Evolutionary conservation across 2,888 invertebrate genomes (phyloP).

Genomic region (Caenorhabditis imperialis): DNA sequence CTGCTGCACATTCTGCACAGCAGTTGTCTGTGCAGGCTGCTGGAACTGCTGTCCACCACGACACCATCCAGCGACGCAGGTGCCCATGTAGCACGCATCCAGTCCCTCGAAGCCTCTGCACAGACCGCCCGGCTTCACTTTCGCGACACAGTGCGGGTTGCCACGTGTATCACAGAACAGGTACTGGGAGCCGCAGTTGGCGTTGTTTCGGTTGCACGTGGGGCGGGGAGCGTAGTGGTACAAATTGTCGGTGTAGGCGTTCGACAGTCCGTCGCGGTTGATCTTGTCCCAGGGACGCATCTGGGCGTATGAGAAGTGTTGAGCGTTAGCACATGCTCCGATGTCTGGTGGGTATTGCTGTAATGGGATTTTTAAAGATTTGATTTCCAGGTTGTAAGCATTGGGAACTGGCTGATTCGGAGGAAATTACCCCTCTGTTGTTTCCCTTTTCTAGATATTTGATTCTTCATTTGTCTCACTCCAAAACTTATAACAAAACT

Average conservation of each 20-base stretch:
- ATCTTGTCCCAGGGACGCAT: slow-evolving; percentile 76
- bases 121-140: slow-evolving; percentile 67
- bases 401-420: no score
- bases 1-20: slow-evolving; percentile 47
- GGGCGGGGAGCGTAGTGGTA: slow-evolving; percentile 75
- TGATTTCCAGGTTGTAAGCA: neutral
- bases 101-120: slow-evolving; percentile 75
- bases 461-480: no score
- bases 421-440: no score
- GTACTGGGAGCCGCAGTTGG: slow-evolving; percentile 68
- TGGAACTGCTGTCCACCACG: slow-evolving; percentile 65
- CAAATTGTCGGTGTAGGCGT: slow-evolving; percentile 76
- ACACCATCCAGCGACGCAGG: slow-evolving; percentile 72
- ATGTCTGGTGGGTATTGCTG: slow-evolving; percentile 75
- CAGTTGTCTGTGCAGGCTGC: slow-evolving; percentile 54
- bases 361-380: slow-evolving; percentile 17
- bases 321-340: slow-evolving; percentile 73
- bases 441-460: no score
- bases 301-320: slow-evolving; percentile 75
- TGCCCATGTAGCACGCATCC: slow-evolving; percentile 72
- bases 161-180: slow-evolving; percentile 69
- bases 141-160: slow-evolving; percentile 74
- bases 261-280: slow-evolving; percentile 77
- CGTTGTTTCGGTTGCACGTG: slow-evolving; percentile 68
- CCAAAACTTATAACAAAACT: no score